Evolutionary conservation across 2,888 invertebrate genomes (phyloP), one percentile per base, ranked within the genome.

Genomic region (Osmoderma eremita): DNA sequence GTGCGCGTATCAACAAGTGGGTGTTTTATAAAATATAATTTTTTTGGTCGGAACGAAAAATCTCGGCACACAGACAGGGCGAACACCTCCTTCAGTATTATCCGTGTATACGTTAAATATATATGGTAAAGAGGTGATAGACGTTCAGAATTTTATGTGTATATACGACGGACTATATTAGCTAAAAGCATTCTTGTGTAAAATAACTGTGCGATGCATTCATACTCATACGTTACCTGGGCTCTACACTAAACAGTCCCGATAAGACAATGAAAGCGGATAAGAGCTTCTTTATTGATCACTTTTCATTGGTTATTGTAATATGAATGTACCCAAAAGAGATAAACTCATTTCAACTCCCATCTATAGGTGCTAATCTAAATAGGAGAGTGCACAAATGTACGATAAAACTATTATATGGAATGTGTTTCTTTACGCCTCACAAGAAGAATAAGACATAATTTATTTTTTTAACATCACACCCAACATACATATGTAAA

Each of bases 171-270:
- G 71, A 74, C 75, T 74, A 74, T 75, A 76, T 76, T 75, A 75
- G 76, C 73, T 76, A 76, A 76, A 76, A 76, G 76, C 76, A 76
- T 76, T 76, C 76, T 76, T 76, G 74, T 76, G 76, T 76, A 73
- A 72, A 73, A 72, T 73, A 74, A 74, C 73, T 72, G 74, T 72
- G 71, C 72, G 70, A 58, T 68, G 72, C 70, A 70, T 69, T 72
- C 74, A 74, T 76, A 73, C 76, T 69, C 72, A 73, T 74, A 74
- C 75, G 72, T 76, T 74, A 75, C 74, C 75, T 72, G 74, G 71
- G 69, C 74, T 73, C 72, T 72, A 75, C 42, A 58, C 73, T 75
- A 76, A 72, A 74, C 72, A 70, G 70, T 70, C 70, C 71, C 70
- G 76, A 75, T 76, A 76, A 76, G 75, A 75, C 74, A 74, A 75